Evolutionary conservation across 2,797 vertebrate genomes (phyloP), one percentile per base, ranked within the genome.

Genomic region (Myripristis jacobus): DNA sequence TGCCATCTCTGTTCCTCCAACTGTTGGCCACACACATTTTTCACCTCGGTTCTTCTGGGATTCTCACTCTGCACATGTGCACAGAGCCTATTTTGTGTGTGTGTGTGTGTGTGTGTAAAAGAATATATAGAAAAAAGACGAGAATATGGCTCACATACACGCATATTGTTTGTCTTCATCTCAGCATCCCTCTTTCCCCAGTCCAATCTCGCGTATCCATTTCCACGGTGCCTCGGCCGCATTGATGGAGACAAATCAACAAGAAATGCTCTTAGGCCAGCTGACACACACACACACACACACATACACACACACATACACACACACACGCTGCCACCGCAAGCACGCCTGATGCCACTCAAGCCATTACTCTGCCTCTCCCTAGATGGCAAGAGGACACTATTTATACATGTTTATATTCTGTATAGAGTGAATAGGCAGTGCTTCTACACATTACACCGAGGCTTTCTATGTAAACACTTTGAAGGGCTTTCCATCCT

Each of bases 221-320:
- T 62, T 62, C 19, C 31, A 18, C 21, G 36, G 24, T n/a, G 34
- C 50, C 50, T 46, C 38, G 5, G 27, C n/a, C 24, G 11, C 2
- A 18, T 8, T 44, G 19, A 66, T 55, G n/a, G 64, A 55, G 64
- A 67, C 65, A 27, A 47, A 48, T 62, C 18, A 31, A 31, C 6
- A 18, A 18, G 25, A 62, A 29, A 25, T 31, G 44, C 44, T 31
- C 34, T 36, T 36, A 36, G 18, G 1, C 16, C 44, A n/a, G 25
- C 16, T 29, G 16, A 13, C 43, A 27, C 43, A n/a, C 58, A 43
- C 56, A 58, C 57, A 44, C 19, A 46, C 16, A 29, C 41, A 44
- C 56, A 58, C 57, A 44, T 11, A 46, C 16, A 29, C 41, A 44
- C 43, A 47, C 29, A 31, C 29, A 31, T 7, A 7, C 29, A 31